phyloP scores from a whole-genome alignment of 2,797 vertebrate genomes.

The Fundulus diaphanus region DNA sequence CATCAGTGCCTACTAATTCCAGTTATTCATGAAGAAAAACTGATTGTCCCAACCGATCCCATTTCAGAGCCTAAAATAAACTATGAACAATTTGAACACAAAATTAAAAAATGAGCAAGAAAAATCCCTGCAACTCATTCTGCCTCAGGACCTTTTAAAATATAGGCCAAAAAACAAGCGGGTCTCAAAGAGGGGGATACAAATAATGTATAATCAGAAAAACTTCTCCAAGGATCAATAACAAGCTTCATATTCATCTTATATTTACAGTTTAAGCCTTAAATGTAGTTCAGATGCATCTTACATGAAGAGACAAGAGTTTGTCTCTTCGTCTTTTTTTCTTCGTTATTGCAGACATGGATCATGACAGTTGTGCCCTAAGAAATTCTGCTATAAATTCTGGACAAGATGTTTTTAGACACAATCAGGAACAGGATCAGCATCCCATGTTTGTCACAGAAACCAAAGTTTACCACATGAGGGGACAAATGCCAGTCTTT shows the following conservation, averaged over 20 bases:
- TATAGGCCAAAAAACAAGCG: background rate
- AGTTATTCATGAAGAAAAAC: background rate
- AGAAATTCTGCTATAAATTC: background rate
- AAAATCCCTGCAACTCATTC: background rate
- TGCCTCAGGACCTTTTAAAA: background rate
- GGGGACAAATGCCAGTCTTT: background rate
- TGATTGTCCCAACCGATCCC: background rate
- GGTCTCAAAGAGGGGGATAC: background rate
- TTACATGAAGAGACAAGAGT: background rate
- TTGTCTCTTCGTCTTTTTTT: background rate
- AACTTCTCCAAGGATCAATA: background rate
- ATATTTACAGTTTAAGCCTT: background rate
- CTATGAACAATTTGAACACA: background rate
- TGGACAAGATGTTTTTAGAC: background rate
- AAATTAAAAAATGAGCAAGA: background rate
- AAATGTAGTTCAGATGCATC: background rate
- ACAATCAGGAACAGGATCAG: background rate
- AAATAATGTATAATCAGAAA: background rate
- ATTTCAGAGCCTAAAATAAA: background rate
- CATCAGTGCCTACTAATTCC: background rate
- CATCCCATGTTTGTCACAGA: conserved; percentile 2
- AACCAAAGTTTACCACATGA: background rate
- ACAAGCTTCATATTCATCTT: background rate
- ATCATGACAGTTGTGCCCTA: background rate
- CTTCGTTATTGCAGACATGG: background rate